A percentile compares a stretch with the other conserved stretches of the same genome.
These are phyloP conservation scores for Anniella stebbinsi DNA, from an alignment of 2,797 vertebrate genomes.

Conservation along the genomic window DNA sequence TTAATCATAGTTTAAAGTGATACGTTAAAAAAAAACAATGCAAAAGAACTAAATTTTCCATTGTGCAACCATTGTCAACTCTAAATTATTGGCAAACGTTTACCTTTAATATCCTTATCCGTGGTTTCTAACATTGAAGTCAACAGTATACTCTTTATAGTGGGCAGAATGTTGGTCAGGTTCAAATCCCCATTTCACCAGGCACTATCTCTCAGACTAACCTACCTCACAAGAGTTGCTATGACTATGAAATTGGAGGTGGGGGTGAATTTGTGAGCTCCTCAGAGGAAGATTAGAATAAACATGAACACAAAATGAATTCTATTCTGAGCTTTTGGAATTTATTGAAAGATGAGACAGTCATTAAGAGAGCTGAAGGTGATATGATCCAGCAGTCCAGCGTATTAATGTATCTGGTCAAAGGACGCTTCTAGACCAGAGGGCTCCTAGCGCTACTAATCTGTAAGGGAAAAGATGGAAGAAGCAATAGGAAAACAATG, in stretches of 20 bases:
- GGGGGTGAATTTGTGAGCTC: neutral
- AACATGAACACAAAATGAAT: neutral
- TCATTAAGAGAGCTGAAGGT: neutral
- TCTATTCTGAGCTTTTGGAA: neutral
- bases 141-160: too few relatives aligned
- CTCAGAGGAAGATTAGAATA: neutral
- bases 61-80: neutral
- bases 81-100: neutral
- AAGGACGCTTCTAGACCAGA: neutral
- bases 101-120: neutral
- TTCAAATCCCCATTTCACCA: neutral
- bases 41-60: slow-evolving; percentile 8
- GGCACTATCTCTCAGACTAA: neutral
- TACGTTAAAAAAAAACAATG: neutral
- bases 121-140: neutral
- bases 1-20: slow-evolving; percentile 12
- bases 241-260: neutral
- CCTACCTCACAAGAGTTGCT: neutral
- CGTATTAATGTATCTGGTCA: neutral
- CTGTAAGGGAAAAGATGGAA: too few relatives aligned
- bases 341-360: neutral
- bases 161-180: neutral
- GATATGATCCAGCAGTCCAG: neutral
- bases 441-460: too few relatives aligned
- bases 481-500: too few relatives aligned